Evolutionary conservation across 2,797 vertebrate species (phyloP), one percentile per base, ranked within the genome.

Genomic region (Clarias platycephalus): DNA sequence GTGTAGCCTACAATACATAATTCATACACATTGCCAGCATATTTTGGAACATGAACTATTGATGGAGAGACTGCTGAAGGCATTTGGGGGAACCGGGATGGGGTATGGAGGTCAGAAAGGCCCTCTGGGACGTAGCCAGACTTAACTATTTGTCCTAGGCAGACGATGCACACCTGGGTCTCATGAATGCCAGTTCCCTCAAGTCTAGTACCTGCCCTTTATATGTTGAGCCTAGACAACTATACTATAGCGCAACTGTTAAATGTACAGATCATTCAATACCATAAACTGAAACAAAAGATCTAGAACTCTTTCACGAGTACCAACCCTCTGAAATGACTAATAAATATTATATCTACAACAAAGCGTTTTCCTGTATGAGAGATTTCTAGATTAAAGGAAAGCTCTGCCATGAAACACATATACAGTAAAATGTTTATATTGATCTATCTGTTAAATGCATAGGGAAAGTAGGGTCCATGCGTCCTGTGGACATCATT

Each of bases 111-210:
- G 57, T 68, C 58, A 66, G 55, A 49, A 76, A 80, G 31, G 2
- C 66, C 88, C 76, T 83, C 67, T 80, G 87, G 86, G 83, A 85
- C 31, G 6, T 0, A 13, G n/a, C 1, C 62, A 28, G 77, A 53
- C 81, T 79, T 81, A 40, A 85, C 90, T 84, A 87, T 90, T 91
- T 94, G 91, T 88, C 85, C 88, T 89, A 92, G 91, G 90, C 87
- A 88, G 86, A 90, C 86, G 67, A 86, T 88, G 88, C 90, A 93
- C 94, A 95, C 93, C 94, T 94, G 94, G 91, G 92, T 92, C 92
- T 91, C 90, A 31, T 34, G 71, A 60, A 80, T 82, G 60, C 85
- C 90, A 88, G 83, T 89, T 91, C 89, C 87, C 70, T 60, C 37
- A 31, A 71, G 70, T 44, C 79, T 57, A 71, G 75, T 82, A 82